Conservation (phyloP, 2,113 vertebrate genomes). For the Sprattus sprattus region DNA sequence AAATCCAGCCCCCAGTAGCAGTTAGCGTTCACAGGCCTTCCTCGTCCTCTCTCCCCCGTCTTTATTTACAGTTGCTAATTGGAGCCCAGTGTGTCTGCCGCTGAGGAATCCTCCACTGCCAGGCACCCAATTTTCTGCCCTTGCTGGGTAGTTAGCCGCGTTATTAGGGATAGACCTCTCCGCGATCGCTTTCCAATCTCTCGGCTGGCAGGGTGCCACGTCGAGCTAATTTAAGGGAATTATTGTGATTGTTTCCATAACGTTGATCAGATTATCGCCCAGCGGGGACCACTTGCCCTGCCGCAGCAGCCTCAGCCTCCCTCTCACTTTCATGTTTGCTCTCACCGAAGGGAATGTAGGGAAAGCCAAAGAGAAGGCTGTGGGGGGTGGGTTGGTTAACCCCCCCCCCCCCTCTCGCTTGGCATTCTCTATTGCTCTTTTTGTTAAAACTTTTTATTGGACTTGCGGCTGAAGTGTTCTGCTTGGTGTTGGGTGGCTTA, state of each 20-base stretch:
- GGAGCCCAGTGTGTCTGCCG: slow-evolving; percentile 62
- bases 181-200: slow-evolving; percentile 70
- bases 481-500: background rate
- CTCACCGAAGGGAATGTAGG: background rate
- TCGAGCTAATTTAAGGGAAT: slow-evolving; percentile 70
- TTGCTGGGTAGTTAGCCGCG: slow-evolving; percentile 63
- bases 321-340: slow-evolving; percentile 38
- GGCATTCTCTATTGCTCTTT: background rate
- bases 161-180: slow-evolving; percentile 67
- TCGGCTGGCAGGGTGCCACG: slow-evolving; percentile 65
- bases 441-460: background rate
- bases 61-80: slow-evolving; percentile 67
- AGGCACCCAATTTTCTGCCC: slow-evolving; percentile 70
- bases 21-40: background rate
- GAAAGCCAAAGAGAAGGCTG: background rate
- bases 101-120: slow-evolving; percentile 69
- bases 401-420: background rate
- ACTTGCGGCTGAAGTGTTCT: background rate
- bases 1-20: slow-evolving; percentile 6
- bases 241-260: slow-evolving; percentile 78
- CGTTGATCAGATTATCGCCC: slow-evolving; percentile 76
- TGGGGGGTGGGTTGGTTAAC: too few relatives aligned
- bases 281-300: slow-evolving; percentile 65
- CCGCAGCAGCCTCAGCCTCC: slow-evolving; percentile 56
- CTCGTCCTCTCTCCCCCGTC: slow-evolving; percentile 16